Conservation (phyloP, 2,888 invertebrate species). For the Rhagium mordax region DNA sequence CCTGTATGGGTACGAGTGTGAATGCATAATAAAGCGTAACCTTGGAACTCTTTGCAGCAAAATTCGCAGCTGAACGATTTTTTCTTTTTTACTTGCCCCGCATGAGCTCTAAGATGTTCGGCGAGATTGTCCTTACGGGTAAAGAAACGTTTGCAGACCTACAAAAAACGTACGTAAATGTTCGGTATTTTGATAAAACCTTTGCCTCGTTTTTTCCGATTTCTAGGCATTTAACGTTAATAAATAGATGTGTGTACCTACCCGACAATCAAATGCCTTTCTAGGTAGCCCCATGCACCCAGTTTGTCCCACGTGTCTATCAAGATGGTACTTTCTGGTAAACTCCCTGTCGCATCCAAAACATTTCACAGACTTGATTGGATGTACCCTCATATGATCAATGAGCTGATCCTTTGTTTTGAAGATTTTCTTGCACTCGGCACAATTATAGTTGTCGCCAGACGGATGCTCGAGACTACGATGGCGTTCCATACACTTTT, state of each 20-base stretch:
- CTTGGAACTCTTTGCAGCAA: conserved; percentile 79
- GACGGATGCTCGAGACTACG: conserved; percentile 80
- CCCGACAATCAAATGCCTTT: conserved; percentile 74
- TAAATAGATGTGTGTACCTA: conserved; percentile 59
- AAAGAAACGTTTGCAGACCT: conserved; percentile 78
- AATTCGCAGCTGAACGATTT: conserved; percentile 76
- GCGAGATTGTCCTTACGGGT: conserved; percentile 83
- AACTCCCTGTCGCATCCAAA: conserved; percentile 81
- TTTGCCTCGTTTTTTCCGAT: too few relatives aligned
- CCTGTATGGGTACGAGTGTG: conserved; percentile 81
- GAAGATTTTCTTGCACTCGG: conserved; percentile 79
- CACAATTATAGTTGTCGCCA: conserved; percentile 75
- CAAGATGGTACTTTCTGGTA: conserved; percentile 83
- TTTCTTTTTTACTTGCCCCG: conserved; percentile 73
- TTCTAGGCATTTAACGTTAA: too few relatives aligned
- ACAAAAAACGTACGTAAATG: conserved; percentile 52
- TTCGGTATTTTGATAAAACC: too few relatives aligned
- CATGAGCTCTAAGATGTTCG: conserved; percentile 80
- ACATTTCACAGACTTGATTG: conserved; percentile 77
- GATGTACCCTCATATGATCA: conserved; percentile 80
- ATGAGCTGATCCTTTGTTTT: conserved; percentile 75
- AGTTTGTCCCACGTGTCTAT: conserved; percentile 79
- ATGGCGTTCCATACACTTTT: conserved; percentile 79
- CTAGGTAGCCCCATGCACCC: conserved; percentile 77
- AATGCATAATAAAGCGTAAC: conserved; percentile 75